phyloP scores from a whole-genome alignment of 2,797 vertebrate species.

The Enteromius argenteus region DNA sequence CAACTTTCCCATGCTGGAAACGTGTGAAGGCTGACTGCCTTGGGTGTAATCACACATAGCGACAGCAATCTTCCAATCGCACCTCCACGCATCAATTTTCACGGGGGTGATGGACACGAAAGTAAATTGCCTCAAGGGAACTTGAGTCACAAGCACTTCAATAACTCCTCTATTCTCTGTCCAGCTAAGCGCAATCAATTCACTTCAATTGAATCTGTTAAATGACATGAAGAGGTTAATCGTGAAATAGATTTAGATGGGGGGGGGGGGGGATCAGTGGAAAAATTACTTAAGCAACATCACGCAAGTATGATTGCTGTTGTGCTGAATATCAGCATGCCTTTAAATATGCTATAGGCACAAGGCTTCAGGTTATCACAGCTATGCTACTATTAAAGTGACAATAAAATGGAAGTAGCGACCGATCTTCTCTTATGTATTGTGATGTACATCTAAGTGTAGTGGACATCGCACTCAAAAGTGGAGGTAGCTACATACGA shows the following conservation, averaged over 20 bases:
- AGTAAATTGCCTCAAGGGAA: conserved; percentile 61
- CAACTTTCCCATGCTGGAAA: conserved; percentile 48
- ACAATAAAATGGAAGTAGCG: not conserved
- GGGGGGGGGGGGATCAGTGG: not conserved
- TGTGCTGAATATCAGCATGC: conserved; percentile 1
- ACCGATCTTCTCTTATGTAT: not conserved
- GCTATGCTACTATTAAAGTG: not conserved
- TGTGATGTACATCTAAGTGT: not conserved
- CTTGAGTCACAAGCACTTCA: conserved; percentile 54
- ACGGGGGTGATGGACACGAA: conserved; percentile 58
- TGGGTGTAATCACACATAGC: conserved; percentile 52
- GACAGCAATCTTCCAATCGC: conserved; percentile 62
- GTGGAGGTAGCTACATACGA: not conserved
- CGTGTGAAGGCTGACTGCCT: conserved; percentile 51
- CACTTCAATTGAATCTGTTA: conserved; percentile 54
- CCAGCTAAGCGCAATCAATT: conserved; percentile 51
- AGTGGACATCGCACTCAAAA: not conserved
- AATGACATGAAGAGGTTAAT: conserved; percentile 57
- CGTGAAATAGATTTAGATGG: conserved; percentile 38
- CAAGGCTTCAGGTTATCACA: not conserved
- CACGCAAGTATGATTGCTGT: not conserved
- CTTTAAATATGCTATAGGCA: not conserved
- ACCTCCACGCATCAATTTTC: conserved; percentile 59
- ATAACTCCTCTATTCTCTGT: conserved; percentile 40
- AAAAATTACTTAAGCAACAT: conserved; percentile 9